These are phyloP conservation scores for Chaenodraco wilsoni DNA, from an alignment of 2,797 vertebrate genomes.

Conservation along the genomic window DNA sequence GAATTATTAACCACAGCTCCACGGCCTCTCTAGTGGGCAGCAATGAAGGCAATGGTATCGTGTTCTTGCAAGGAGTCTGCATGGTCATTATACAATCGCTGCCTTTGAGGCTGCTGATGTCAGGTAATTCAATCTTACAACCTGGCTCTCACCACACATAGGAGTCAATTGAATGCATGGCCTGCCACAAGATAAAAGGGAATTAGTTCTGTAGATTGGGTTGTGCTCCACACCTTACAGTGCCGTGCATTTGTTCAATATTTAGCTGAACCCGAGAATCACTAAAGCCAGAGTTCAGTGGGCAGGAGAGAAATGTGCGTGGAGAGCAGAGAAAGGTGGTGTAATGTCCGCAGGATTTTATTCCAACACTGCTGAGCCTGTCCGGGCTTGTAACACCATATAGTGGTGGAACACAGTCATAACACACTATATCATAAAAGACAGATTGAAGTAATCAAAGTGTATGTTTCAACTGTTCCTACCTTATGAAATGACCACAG, in stretches of 20 bases:
- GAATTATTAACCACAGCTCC: conserved; percentile 70
- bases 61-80: conserved; percentile 64
- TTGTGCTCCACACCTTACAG: conserved; percentile 71
- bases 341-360: conserved; percentile 36
- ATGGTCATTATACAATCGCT: conserved; percentile 69
- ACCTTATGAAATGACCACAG: conserved; percentile 25
- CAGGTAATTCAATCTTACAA: conserved; percentile 75
- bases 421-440: conserved; percentile 29
- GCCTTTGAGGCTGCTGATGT: conserved; percentile 73
- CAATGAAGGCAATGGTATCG: conserved; percentile 55
- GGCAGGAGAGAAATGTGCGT: conserved; percentile 59
- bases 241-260: conserved; percentile 73
- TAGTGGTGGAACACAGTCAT: conserved; percentile 45
- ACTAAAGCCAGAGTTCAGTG: conserved; percentile 71
- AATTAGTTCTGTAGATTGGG: conserved; percentile 78
- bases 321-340: conserved; percentile 26
- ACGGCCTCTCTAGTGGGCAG: conserved; percentile 59
- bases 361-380: conserved; percentile 31
- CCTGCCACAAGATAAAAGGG: conserved; percentile 75
- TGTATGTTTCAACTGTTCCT: neutral
- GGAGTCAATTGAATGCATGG: conserved; percentile 79
- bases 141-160: conserved; percentile 68
- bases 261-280: conserved; percentile 75
- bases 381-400: conserved; percentile 53
- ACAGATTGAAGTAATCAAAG: conserved; percentile 16